These are phyloP conservation scores for Eptatretus burgeri DNA, from an alignment of 2,113 vertebrate species.

Conservation along the genomic window DNA sequence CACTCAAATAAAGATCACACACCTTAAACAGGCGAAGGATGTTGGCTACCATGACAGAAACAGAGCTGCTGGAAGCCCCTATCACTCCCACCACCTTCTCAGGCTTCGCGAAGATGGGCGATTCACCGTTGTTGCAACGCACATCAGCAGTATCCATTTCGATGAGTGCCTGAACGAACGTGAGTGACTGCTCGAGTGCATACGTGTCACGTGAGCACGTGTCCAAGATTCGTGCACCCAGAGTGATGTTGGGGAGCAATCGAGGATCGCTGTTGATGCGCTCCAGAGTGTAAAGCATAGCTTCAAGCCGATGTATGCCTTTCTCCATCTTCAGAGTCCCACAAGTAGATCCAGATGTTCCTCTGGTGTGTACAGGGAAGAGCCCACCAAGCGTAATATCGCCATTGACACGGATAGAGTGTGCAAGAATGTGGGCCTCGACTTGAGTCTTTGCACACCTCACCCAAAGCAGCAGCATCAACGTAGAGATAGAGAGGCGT, in stretches of 20 bases:
- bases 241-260: slow-evolving; percentile 44
- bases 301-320: slow-evolving; percentile 54
- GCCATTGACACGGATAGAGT: too few relatives aligned
- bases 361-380: too few relatives aligned
- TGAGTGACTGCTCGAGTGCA: slow-evolving; percentile 54
- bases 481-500: too few relatives aligned
- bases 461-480: too few relatives aligned
- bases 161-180: slow-evolving; percentile 52
- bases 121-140: slow-evolving; percentile 35
- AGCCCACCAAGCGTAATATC: too few relatives aligned
- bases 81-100: slow-evolving; percentile 49
- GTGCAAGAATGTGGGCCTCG: too few relatives aligned
- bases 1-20: slow-evolving; percentile 11
- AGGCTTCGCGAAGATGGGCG: slow-evolving; percentile 32
- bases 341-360: slow-evolving; percentile 13
- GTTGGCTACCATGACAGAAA: slow-evolving; percentile 72
- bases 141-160: slow-evolving; percentile 30
- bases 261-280: slow-evolving; percentile 44
- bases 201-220: slow-evolving; percentile 63
- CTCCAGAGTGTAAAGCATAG: slow-evolving; percentile 62
- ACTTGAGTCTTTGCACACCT: too few relatives aligned
- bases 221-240: slow-evolving; percentile 49
- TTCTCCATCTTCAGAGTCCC: slow-evolving; percentile 50
- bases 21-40: slow-evolving; percentile 48
- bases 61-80: slow-evolving; percentile 44